A percentile compares a stretch with the other conserved stretches of the same genome.
Conservation (phyloP, 1,140 invertebrate genomes). For the Macrotrachela quadricornifera region DNA sequence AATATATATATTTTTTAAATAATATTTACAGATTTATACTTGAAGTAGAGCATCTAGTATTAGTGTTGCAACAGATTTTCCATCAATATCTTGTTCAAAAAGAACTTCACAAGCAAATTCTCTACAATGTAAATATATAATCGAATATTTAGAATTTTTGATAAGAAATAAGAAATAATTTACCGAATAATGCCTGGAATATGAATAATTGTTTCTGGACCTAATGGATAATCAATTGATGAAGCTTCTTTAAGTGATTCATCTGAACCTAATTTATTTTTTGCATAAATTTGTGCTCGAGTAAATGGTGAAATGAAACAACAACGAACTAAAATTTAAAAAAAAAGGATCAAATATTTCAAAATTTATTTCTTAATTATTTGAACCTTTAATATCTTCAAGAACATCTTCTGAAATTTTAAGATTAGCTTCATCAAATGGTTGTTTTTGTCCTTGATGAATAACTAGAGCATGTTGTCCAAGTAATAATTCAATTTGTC, state of each 20-base stretch:
- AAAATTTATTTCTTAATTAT: too few species aligned
- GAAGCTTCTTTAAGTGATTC: background rate
- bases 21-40: slow-evolving; percentile 10
- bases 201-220: background rate
- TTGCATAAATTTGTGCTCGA: slow-evolving; percentile 34
- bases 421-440: too few species aligned
- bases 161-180: too few species aligned
- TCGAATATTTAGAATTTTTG: too few species aligned
- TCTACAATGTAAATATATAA: slow-evolving; percentile 29
- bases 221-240: background rate
- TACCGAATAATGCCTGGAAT: background rate
- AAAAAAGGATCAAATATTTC: too few species aligned
- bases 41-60: slow-evolving; percentile 55
- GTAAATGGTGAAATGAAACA: slow-evolving; percentile 60
- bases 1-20: too few species aligned
- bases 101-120: slow-evolving; percentile 58
- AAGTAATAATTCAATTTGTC: background rate
- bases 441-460: too few species aligned
- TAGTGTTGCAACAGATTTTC: slow-evolving; percentile 57
- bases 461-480: too few species aligned
- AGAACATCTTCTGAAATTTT: slow-evolving; percentile 22
- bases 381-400: slow-evolving; percentile 33
- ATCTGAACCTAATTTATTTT: background rate
- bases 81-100: slow-evolving; percentile 61
- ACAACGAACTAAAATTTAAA: slow-evolving; percentile 28